Percentiles rank a stretch among this genome's conserved stretches.
phyloP scores from a whole-genome alignment of 2,113 vertebrate genomes.

The Haplochromis vanheusdeni region DNA sequence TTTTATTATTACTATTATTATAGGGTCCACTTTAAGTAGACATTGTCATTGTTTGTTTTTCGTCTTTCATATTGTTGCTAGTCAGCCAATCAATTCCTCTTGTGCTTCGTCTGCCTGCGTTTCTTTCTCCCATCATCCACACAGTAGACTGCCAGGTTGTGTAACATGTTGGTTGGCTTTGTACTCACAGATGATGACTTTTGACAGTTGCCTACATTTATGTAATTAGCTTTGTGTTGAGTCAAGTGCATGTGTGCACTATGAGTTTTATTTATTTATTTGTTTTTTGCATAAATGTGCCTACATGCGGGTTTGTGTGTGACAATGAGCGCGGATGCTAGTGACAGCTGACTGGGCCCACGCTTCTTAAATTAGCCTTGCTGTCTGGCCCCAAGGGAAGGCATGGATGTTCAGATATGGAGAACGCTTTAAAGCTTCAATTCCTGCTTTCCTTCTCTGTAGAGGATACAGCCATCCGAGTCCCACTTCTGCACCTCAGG shows the following conservation, averaged over 20 bases:
- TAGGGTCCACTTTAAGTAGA: background rate
- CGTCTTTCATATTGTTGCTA: background rate
- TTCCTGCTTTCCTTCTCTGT: background rate
- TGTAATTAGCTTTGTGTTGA: slow-evolving; percentile 31
- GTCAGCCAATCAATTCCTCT: slow-evolving; percentile 8
- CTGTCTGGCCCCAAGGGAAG: slow-evolving; percentile 39
- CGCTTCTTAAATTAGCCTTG: slow-evolving; percentile 59
- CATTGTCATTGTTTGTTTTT: background rate
- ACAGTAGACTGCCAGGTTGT: slow-evolving; percentile 22
- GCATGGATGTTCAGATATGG: slow-evolving; percentile 34
- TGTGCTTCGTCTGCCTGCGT: background rate
- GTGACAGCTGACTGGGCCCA: slow-evolving; percentile 59
- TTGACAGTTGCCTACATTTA: slow-evolving; percentile 55
- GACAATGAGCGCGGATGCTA: slow-evolving; percentile 14
- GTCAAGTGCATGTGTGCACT: background rate
- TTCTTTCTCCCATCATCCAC: background rate
- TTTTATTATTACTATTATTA: background rate
- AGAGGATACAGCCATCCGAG: background rate
- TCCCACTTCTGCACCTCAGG: background rate
- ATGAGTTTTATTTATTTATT: background rate
- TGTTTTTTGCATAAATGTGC: slow-evolving; percentile 8
- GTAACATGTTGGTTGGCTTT: slow-evolving; percentile 43
- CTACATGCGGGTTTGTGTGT: slow-evolving; percentile 12
- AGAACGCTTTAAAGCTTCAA: background rate
- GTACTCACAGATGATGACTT: slow-evolving; percentile 27